Evolutionary conservation across 2,888 invertebrate species (phyloP).

Genomic region (Nomada lathburiana): DNA sequence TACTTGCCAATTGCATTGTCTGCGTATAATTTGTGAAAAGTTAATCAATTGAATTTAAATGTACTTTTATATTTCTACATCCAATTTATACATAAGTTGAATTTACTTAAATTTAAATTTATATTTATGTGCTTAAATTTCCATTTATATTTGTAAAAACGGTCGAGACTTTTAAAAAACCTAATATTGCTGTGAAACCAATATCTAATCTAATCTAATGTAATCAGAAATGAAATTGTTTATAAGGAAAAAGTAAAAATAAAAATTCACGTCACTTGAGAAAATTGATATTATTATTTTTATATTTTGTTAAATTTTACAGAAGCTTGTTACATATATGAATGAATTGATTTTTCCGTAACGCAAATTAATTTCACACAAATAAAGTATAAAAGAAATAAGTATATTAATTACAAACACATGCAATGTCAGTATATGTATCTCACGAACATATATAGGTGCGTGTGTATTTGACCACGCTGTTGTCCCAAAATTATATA

Average conservation of each 20-base stretch:
- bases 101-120: no score
- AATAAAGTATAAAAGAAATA: slow-evolving; percentile 11
- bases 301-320: slow-evolving; percentile 21
- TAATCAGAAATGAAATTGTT: no score
- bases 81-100: no score
- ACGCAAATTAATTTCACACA: not conserved
- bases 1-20: not conserved
- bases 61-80: not conserved
- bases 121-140: no score
- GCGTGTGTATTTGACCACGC: slow-evolving; percentile 18
- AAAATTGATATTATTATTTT: slow-evolving; percentile 16
- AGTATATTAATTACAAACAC: slow-evolving; percentile 1
- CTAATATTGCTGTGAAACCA: not conserved
- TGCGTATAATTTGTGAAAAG: not conserved
- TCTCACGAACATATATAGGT: not conserved
- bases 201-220: not conserved
- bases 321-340: slow-evolving; percentile 5
- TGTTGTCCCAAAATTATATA: slow-evolving; percentile 30
- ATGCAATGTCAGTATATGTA: not conserved
- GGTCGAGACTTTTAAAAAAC: no score
- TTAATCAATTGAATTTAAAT: not conserved
- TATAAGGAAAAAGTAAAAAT: not conserved
- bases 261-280: not conserved
- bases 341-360: not conserved
- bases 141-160: not conserved